These are phyloP conservation scores for Eubasilissa splendida DNA, from an alignment of 2,888 invertebrate genomes.

Conservation along the genomic window DNA sequence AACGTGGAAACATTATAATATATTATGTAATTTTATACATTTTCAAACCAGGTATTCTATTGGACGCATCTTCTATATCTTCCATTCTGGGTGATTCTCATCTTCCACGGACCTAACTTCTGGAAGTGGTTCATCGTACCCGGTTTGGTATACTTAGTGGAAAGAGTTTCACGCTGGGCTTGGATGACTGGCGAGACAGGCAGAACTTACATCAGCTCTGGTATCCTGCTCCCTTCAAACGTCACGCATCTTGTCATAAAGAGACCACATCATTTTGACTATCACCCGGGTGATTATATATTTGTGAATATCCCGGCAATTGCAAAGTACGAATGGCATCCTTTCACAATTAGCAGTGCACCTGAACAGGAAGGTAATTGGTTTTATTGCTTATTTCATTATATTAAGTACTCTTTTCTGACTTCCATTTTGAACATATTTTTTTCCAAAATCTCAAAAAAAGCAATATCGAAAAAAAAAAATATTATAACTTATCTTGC, in stretches of 20 bases:
- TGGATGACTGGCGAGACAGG: slow-evolving; percentile 73
- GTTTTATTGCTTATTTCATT: too few relatives aligned
- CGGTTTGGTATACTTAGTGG: slow-evolving; percentile 83
- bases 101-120: slow-evolving; percentile 93
- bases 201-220: slow-evolving; percentile 91
- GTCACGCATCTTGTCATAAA: slow-evolving; percentile 94
- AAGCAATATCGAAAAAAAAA: too few relatives aligned
- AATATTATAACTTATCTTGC: too few relatives aligned
- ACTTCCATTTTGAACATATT: too few relatives aligned
- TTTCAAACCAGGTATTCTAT: slow-evolving; percentile 82
- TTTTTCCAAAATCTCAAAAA: too few relatives aligned
- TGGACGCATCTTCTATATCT: slow-evolving; percentile 94
- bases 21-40: too few relatives aligned
- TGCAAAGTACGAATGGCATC: slow-evolving; percentile 96
- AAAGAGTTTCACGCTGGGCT: slow-evolving; percentile 77
- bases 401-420: too few relatives aligned
- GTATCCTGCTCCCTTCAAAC: slow-evolving; percentile 88
- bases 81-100: slow-evolving; percentile 87
- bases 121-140: slow-evolving; percentile 96
- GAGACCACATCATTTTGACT: slow-evolving; percentile 88
- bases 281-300: slow-evolving; percentile 94
- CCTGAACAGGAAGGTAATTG: slow-evolving; percentile 88
- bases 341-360: slow-evolving; percentile 96
- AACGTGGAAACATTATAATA: too few relatives aligned
- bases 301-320: slow-evolving; percentile 94